Evolutionary conservation across 2,888 invertebrate species (phyloP).

Genomic region (Boloria euphrosyne): DNA sequence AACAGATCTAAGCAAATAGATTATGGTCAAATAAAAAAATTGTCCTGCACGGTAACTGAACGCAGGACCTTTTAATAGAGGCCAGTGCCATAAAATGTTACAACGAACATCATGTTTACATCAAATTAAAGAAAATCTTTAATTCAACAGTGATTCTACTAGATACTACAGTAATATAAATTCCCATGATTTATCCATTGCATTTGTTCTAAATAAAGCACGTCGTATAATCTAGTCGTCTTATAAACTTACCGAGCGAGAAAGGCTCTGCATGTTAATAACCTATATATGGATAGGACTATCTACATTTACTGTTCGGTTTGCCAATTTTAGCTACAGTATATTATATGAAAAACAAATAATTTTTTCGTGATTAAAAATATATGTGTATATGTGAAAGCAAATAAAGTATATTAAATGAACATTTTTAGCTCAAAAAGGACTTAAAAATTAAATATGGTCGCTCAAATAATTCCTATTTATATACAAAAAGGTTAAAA

Average conservation of each 20-base stretch:
- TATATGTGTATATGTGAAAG: background rate
- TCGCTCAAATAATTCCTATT: too few relatives aligned
- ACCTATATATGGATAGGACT: slow-evolving; percentile 31
- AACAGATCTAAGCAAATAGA: too few relatives aligned
- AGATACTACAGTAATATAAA: slow-evolving; percentile 3
- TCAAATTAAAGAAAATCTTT: too few relatives aligned
- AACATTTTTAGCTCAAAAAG: too few relatives aligned
- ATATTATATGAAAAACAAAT: background rate
- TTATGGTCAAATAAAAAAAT: too few relatives aligned
- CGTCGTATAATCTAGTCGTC: slow-evolving; percentile 32
- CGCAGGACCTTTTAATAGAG: too few relatives aligned
- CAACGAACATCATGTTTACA: too few relatives aligned
- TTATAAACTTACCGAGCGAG: slow-evolving; percentile 20
- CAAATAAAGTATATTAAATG: too few relatives aligned
- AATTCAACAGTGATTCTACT: background rate
- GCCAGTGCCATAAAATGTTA: too few relatives aligned
- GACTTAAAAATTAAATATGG: too few relatives aligned
- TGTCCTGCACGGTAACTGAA: too few relatives aligned
- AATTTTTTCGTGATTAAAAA: background rate
- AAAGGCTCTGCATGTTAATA: slow-evolving; percentile 29
- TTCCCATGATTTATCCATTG: slow-evolving; percentile 17
- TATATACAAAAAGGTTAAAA: too few relatives aligned
- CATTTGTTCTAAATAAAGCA: slow-evolving; percentile 29
- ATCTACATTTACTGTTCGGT: slow-evolving; percentile 10
- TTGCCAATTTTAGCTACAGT: background rate